Evolutionary conservation across 2,113 vertebrate species (phyloP).

Genomic region (Lycaon pictus): DNA sequence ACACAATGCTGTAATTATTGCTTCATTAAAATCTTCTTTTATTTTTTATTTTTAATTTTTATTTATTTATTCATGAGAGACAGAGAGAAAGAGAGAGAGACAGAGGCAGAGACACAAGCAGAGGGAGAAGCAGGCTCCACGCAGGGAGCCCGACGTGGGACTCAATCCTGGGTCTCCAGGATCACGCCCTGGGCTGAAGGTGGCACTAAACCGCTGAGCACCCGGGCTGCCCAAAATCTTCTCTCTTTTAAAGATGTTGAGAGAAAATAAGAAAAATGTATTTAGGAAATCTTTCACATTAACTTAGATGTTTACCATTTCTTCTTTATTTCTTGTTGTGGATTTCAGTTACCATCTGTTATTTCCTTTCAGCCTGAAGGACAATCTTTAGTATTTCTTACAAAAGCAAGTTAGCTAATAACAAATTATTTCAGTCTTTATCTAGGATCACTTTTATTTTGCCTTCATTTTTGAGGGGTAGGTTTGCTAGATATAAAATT

Average conservation of each 20-base stretch:
- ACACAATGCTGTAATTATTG: slow-evolving; percentile 17
- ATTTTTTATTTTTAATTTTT: too few relatives aligned
- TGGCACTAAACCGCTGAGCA: too few relatives aligned
- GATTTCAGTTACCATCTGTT: neutral
- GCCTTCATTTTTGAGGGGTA: neutral
- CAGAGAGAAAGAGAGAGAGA: too few relatives aligned
- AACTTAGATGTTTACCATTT: neutral
- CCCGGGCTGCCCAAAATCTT: neutral
- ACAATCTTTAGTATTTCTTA: neutral
- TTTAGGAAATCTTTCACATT: slow-evolving; percentile 24
- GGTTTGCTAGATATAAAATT: slow-evolving; percentile 43
- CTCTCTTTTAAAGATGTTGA: slow-evolving; percentile 39
- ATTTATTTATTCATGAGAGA: too few relatives aligned
- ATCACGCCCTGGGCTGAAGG: too few relatives aligned
- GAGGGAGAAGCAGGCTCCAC: too few relatives aligned
- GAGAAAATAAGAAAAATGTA: neutral
- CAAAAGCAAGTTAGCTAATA: neutral
- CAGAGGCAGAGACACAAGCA: too few relatives aligned
- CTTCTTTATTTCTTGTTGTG: neutral
- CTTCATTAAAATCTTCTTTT: slow-evolving; percentile 16
- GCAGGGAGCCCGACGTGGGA: too few relatives aligned
- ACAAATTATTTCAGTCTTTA: neutral
- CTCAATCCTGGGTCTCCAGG: too few relatives aligned
- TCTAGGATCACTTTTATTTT: neutral
- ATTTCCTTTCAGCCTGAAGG: neutral